phyloP scores from a whole-genome alignment of 2,113 vertebrate genomes.

The Erpornis zantholeuca region DNA sequence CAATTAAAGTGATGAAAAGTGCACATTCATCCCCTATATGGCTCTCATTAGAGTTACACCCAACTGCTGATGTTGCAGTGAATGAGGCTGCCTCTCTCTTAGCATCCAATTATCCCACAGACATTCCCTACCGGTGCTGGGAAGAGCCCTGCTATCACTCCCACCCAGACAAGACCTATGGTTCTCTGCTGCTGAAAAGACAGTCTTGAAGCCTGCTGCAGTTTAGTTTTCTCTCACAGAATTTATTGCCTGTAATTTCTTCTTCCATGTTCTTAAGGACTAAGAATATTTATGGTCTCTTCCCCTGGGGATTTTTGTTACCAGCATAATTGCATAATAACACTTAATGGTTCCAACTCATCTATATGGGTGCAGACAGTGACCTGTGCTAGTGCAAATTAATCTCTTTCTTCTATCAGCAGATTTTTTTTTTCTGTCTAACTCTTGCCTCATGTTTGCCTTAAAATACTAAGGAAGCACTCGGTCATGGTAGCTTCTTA shows the following conservation, averaged over 20 bases:
- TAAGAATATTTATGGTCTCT: neutral
- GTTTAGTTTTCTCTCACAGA: neutral
- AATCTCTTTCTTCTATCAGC: neutral
- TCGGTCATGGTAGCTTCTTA: neutral
- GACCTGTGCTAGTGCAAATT: neutral
- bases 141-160: neutral
- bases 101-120: neutral
- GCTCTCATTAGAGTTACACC: constrained; percentile 33
- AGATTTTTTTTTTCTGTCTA: neutral
- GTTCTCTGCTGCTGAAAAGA: neutral
- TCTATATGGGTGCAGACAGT: neutral
- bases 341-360: neutral
- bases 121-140: neutral
- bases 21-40: constrained; percentile 15
- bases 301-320: neutral
- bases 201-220: neutral
- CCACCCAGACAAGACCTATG: neutral
- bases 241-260: neutral
- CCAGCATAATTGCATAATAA: neutral
- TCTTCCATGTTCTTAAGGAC: neutral
- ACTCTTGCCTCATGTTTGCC: neutral
- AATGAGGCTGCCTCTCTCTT: neutral
- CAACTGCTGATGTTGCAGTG: neutral
- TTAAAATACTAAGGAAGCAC: neutral
- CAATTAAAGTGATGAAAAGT: constrained; percentile 61